Percentiles rank a stretch among this genome's conserved stretches.
Evolutionary conservation across 2,113 vertebrate genomes (phyloP).

Genomic region (Hoplias malabaricus): DNA sequence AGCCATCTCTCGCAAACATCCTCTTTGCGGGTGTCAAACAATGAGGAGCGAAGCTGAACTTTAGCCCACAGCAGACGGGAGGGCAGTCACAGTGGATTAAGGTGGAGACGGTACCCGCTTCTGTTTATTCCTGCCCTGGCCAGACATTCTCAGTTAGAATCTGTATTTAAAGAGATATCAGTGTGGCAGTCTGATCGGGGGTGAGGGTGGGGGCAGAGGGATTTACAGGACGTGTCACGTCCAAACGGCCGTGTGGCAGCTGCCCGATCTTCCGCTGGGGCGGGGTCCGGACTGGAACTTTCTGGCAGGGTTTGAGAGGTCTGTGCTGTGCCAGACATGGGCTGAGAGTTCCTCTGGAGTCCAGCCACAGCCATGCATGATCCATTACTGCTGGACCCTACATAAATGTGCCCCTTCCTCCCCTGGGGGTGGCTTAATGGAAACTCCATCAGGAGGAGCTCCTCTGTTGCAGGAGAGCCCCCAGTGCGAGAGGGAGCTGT

Average conservation of each 20-base stretch:
- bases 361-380: constrained; percentile 23
- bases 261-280: not conserved
- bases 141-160: not conserved
- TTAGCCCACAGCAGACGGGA: constrained; percentile 21
- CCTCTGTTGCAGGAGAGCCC: not conserved
- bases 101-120: not conserved
- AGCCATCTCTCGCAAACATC: constrained; percentile 55
- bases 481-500: not conserved
- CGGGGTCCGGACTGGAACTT: constrained; percentile 26
- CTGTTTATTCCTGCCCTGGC: too few relatives aligned
- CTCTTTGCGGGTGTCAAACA: constrained; percentile 26
- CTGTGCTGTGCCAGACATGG: constrained; percentile 8
- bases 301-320: constrained; percentile 32
- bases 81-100: not conserved
- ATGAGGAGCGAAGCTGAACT: constrained; percentile 41
- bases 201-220: too few relatives aligned
- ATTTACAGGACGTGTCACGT: not conserved
- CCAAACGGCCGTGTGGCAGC: not conserved
- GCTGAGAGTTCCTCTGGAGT: constrained; percentile 13
- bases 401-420: not conserved
- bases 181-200: not conserved
- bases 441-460: constrained; percentile 32
- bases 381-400: constrained; percentile 29
- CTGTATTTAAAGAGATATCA: not conserved
- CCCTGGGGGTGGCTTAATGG: constrained; percentile 19